Evolutionary conservation across 2,113 vertebrate genomes (phyloP).

Genomic region (Mus pahari): DNA sequence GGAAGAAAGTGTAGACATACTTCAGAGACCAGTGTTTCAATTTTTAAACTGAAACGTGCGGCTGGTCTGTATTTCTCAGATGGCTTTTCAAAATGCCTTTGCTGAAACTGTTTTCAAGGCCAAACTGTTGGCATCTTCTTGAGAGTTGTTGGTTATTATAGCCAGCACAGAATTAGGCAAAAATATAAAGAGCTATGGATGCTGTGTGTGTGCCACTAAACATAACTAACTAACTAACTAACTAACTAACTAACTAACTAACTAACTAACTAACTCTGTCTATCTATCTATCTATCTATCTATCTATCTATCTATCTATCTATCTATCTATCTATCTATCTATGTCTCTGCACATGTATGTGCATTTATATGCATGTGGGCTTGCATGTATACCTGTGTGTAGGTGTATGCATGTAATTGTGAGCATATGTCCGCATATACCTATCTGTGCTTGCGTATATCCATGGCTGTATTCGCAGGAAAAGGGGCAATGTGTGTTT

Average conservation of each 20-base stretch:
- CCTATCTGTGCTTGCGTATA: rapidly evolving
- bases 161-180: neutral
- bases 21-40: neutral
- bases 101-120: slow-evolving; percentile 45
- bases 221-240: neutral
- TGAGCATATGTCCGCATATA: no score
- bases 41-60: slow-evolving; percentile 43
- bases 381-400: rapidly evolving
- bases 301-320: no score
- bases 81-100: slow-evolving; percentile 34
- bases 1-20: neutral
- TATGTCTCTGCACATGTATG: rapidly evolving
- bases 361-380: neutral
- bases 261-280: no score
- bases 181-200: neutral
- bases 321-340: no score
- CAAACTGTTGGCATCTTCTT: neutral
- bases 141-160: neutral
- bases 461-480: neutral
- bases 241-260: no score
- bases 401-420: rapidly evolving
- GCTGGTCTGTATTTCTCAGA: slow-evolving; percentile 48
- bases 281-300: no score
- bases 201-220: neutral
- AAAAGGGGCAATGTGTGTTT: neutral